Percentiles rank a stretch among this genome's conserved stretches.
Evolutionary conservation across 2,113 vertebrate species (phyloP).

Genomic region (Galeopterus variegatus): DNA sequence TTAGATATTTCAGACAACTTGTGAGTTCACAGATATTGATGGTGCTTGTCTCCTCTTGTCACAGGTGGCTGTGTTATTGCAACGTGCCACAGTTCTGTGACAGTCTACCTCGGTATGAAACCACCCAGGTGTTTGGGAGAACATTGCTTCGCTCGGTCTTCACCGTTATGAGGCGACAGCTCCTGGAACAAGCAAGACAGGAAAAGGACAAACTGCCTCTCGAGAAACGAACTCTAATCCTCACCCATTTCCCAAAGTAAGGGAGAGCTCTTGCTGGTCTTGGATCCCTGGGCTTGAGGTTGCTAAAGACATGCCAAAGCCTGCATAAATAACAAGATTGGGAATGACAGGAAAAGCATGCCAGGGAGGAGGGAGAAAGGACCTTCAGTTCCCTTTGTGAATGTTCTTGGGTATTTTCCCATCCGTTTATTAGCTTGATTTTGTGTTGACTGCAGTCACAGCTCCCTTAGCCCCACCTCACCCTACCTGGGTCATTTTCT

Average conservation of each 20-base stretch:
- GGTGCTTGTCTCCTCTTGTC: slow-evolving; percentile 17
- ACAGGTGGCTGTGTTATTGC: slow-evolving; percentile 99
- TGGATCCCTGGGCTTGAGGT: not conserved
- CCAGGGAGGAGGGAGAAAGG: not conserved
- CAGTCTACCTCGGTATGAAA: slow-evolving; percentile 97
- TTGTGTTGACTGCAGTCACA: accelerated
- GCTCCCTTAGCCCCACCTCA: too few relatives aligned
- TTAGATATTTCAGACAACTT: not conserved
- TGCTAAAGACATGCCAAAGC: not conserved
- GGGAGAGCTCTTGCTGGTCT: not conserved
- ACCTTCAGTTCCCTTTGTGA: too few relatives aligned
- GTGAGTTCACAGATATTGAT: not conserved
- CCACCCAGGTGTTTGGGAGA: slow-evolving; percentile 98
- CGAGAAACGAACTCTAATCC: slow-evolving; percentile 98
- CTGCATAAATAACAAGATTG: not conserved
- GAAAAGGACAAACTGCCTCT: slow-evolving; percentile 99
- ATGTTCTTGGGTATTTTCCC: not conserved
- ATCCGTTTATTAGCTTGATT: not conserved
- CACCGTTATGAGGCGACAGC: slow-evolving; percentile 97
- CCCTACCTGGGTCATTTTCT: not conserved
- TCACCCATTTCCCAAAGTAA: slow-evolving; percentile 99
- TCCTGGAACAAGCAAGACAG: slow-evolving; percentile 97
- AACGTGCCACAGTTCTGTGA: slow-evolving; percentile 99
- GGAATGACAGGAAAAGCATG: not conserved
- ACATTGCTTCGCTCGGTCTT: slow-evolving; percentile 97